Base-by-base conservation (phyloP, 1,140 invertebrate genomes). In the Pararge aegeria region DNA sequence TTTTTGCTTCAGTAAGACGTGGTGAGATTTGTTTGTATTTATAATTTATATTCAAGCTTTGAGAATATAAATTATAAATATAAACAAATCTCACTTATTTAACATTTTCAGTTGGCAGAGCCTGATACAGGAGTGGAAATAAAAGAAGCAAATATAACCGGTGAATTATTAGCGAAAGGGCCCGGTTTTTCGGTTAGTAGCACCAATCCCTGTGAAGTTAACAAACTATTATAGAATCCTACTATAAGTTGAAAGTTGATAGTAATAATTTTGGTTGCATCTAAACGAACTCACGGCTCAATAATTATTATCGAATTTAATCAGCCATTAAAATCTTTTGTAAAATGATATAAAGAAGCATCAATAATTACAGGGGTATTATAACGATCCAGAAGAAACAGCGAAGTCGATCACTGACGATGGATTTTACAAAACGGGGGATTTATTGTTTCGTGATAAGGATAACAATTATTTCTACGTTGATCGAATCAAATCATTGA, bases 341-440 rank as follows among this genome's bases (percentile, higher is more conserved):
- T 24, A 2, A 24, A 24, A 24, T 24, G 24, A 4, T 24, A 7
- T 24, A 4, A 24, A 24, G n/a, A n/a, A n/a, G n/a, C n/a, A n/a
- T n/a, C n/a, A n/a, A 27, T 27, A 34, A 34, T 66, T 69, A 37
- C 66, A 87, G 83, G 77, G 74, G 56, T 92, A 91, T 64, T 90
- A 90, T 55, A 86, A 83, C 7, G 86, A 91, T 69, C 83, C 90
- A 0, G 80, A 92, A 59, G 92, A 92, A 15, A 94, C 94, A 0
- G 82, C 79, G 4, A 81, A 89, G 18, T 70, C 78, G 1, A 90
- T 90, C 53, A 89, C 92, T 38, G 73, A 92, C 51, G 92, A 93
- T 18, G 94, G 95, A 2, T 96, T 93, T 92, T 83, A 94, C 6
- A 92, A 94, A 64, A 94, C 94, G 16, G 95, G 95, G 1, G 95